phyloP scores from a whole-genome alignment of 2,888 invertebrate species.

The Oasisia sp. region DNA sequence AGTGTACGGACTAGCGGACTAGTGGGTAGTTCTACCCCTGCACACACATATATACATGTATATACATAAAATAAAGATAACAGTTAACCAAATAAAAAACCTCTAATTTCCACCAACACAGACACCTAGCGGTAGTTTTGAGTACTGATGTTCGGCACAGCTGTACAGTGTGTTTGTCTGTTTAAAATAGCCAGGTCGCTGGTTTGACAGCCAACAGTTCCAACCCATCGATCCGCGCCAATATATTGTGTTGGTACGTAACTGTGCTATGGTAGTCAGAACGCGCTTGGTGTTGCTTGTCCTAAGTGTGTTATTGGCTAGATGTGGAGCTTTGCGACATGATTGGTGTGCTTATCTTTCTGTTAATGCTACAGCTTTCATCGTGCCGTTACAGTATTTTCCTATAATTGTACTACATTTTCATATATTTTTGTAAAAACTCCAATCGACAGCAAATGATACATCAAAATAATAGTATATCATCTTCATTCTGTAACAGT shows the following conservation, averaged over 20 bases:
- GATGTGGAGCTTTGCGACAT: not conserved
- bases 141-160: not conserved
- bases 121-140: not conserved
- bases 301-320: not conserved
- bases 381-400: too few relatives aligned
- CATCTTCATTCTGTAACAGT: too few relatives aligned
- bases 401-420: too few relatives aligned
- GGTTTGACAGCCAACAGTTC: not conserved
- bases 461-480: too few relatives aligned
- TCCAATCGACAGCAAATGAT: too few relatives aligned
- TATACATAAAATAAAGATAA: not conserved
- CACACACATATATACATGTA: too few relatives aligned
- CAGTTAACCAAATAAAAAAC: not conserved
- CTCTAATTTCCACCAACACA: not conserved
- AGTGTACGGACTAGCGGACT: too few relatives aligned
- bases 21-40: too few relatives aligned
- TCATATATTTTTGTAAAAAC: too few relatives aligned
- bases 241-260: conserved; percentile 1
- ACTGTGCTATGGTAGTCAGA: not conserved
- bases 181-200: not conserved
- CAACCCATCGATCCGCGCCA: not conserved
- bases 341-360: not conserved
- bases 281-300: not conserved
- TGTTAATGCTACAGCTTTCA: not conserved
- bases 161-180: not conserved